Base-by-base conservation (phyloP, 92 coral and sea anemone species). In the Actinernus sp. region DNA sequence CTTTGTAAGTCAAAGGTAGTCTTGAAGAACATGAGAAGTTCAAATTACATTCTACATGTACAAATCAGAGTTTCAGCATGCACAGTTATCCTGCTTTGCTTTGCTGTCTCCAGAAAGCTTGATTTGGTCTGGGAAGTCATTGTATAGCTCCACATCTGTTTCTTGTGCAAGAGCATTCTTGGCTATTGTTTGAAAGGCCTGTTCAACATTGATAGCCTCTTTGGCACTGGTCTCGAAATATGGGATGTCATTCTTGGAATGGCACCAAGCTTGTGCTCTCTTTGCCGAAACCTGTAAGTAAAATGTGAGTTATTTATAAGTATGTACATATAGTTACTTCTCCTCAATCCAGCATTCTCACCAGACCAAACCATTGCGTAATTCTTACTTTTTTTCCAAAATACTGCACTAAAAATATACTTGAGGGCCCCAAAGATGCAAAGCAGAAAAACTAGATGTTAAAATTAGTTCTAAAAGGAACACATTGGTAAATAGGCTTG, bases 41-140 rank as follows among this genome's bases (percentile, higher is more conserved):
- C 52, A 45, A 45, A 45, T 8, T 45, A 45, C 8, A 45, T 4
- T 45, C 17, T 23, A 6, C 52, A 45, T 45, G 26, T 64, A 47
- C 20, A 64, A 43, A 60, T 56, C 41, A 38, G 19, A 36, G 41
- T n/a, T 65, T 76, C 81, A 93, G 58, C 98, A 93, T 50, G 87
- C 63, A 58, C 98, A 93, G 71, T 87, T 89, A 50, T 91, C 87
- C n/a, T 77, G 55, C 63, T 83, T 86, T 3, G 90, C 86, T 67
- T 91, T 93, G 92, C 32, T 86, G 84, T 91, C 97, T 9, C 85
- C 89, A 0, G 90, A 77, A 65, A 93, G 63, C 71, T 91, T 93
- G 86, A 93, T 93, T 86, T 91, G 98, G 74, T 93, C 98, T 13
- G 98, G 98, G 88, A 93, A 93, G 58, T 93, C 98, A 57, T 93